A percentile compares a stretch with the other conserved stretches of the same genome.
These are phyloP conservation scores for Archilochus colubris DNA, from an alignment of 2,113 vertebrate species.

Conservation along the genomic window DNA sequence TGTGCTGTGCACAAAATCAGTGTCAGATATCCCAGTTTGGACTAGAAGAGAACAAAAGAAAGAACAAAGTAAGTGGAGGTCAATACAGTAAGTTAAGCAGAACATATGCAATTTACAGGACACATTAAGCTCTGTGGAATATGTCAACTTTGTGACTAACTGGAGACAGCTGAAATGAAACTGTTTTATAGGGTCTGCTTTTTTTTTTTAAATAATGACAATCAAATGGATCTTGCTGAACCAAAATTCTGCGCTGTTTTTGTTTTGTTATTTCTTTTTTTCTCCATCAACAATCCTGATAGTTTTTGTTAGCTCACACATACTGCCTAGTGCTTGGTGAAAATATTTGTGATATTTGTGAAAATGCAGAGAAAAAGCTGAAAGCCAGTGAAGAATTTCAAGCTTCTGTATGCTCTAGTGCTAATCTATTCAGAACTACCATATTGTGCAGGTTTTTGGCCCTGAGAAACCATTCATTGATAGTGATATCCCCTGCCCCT, in stretches of 20 bases:
- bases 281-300: neutral
- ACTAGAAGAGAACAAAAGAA: slow-evolving; percentile 73
- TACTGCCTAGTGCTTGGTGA: neutral
- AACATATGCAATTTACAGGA: neutral
- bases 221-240: neutral
- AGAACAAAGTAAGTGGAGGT: neutral
- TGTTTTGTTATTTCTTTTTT: neutral
- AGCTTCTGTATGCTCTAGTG: neutral
- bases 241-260: neutral
- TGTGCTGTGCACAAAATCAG: slow-evolving; percentile 87
- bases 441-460: neutral
- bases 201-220: neutral
- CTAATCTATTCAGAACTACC: slow-evolving; percentile 8
- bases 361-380: neutral
- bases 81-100: neutral
- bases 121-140: neutral
- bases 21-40: slow-evolving; percentile 89
- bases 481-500: neutral
- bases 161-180: neutral
- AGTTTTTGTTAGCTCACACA: neutral
- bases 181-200: neutral
- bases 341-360: neutral
- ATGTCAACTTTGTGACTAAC: neutral
- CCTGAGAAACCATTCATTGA: slow-evolving; percentile 19
- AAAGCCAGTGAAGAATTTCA: neutral